Percentiles rank a stretch among this genome's conserved stretches.
Evolutionary conservation across 2,888 invertebrate genomes (phyloP).

Genomic region (Apoda limacodes): DNA sequence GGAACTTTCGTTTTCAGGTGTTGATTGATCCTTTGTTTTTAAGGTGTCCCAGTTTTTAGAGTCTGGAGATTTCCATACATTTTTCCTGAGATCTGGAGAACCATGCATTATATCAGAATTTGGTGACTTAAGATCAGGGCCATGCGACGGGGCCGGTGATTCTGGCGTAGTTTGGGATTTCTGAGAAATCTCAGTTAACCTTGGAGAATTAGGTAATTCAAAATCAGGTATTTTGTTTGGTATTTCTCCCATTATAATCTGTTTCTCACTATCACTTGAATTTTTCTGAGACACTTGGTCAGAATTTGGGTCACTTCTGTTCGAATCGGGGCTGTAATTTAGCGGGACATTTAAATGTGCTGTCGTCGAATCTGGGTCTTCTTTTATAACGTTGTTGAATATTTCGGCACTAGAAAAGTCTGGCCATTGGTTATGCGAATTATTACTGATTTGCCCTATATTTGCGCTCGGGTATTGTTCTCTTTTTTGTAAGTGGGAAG

Average conservation of each 20-base stretch:
- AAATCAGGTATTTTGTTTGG: conserved; percentile 51
- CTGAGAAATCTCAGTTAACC: conserved; percentile 55
- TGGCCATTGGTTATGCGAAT: conserved; percentile 52
- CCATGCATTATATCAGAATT: conserved; percentile 29
- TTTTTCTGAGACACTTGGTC: conserved; percentile 42
- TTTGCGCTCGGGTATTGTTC: conserved; percentile 31
- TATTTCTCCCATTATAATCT: conserved; percentile 35
- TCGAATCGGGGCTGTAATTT: conserved; percentile 64
- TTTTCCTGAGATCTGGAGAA: conserved; percentile 41
- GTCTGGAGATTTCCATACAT: conserved; percentile 62
- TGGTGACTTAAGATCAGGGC: conserved; percentile 53
- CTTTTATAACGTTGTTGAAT: conserved; percentile 71
- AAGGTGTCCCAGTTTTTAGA: conserved; percentile 54
- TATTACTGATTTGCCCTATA: conserved; percentile 27
- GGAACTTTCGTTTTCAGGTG: conserved; percentile 57
- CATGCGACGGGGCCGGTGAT: conserved; percentile 47
- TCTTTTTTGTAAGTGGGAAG: conserved; percentile 51
- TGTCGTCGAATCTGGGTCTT: conserved; percentile 82
- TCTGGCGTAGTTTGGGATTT: conserved; percentile 51
- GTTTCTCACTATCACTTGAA: conserved; percentile 38
- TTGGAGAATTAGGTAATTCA: conserved; percentile 56
- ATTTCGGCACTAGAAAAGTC: conserved; percentile 55
- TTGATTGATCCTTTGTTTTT: conserved; percentile 45
- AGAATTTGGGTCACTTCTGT: conserved; percentile 58
- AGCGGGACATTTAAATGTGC: conserved; percentile 60